phyloP scores from a whole-genome alignment of 2,888 invertebrate species.

The Atethmia centrago region DNA sequence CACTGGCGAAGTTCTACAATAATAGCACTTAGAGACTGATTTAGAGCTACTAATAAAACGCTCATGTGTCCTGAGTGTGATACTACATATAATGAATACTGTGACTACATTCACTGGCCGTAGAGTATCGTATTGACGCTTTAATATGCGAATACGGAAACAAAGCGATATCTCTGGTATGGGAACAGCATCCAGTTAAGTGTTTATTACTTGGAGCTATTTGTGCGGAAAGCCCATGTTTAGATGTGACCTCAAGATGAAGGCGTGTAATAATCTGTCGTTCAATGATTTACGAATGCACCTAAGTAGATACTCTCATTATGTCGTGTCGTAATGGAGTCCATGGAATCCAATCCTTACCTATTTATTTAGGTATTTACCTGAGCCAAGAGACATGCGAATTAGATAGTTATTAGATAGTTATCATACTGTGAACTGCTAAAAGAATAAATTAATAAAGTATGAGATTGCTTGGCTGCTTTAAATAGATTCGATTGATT shows the following conservation, averaged over 20 bases:
- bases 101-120: background rate
- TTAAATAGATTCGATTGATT: background rate
- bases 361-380: no score
- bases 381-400: no score
- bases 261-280: background rate
- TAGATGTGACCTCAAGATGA: constrained; percentile 13
- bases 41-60: background rate
- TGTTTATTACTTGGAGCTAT: constrained; percentile 13
- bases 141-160: constrained; percentile 32
- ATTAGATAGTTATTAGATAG: no score
- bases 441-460: background rate
- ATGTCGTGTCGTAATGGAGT: constrained; percentile 1
- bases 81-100: background rate
- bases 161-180: background rate
- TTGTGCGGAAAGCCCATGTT: constrained; percentile 27
- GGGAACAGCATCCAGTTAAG: background rate
- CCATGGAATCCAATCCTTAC: background rate
- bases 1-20: background rate
- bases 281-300: constrained; percentile 9
- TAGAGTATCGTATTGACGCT: background rate
- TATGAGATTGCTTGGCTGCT: background rate
- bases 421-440: background rate
- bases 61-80: background rate
- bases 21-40: background rate
- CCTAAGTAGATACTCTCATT: background rate